Conservation (phyloP, 2,113 vertebrate genomes). For the Camelus bactrianus region DNA sequence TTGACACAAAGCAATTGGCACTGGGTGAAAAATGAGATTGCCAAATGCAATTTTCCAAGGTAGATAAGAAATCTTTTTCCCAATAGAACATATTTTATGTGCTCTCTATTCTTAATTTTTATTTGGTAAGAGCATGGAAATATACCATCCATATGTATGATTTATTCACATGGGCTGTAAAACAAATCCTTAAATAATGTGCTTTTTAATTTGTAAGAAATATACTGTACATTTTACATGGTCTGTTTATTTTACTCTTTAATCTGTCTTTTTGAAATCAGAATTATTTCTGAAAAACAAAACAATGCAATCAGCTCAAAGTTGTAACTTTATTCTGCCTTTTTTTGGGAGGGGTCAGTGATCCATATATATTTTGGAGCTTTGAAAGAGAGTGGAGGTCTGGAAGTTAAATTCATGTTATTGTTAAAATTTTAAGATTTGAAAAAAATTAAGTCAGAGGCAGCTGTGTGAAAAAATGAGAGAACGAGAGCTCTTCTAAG, state of each 20-base stretch:
- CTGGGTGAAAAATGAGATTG: background rate
- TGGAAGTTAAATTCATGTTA: background rate
- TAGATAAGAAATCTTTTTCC: background rate
- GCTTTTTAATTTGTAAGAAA: background rate
- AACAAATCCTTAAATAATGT: background rate
- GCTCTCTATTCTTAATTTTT: background rate
- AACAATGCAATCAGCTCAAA: background rate
- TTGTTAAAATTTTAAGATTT: constrained; percentile 5
- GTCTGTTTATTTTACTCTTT: background rate
- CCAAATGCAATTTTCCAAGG: background rate
- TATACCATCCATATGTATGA: background rate
- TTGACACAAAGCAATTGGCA: background rate
- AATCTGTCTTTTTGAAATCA: background rate
- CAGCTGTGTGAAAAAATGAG: background rate
- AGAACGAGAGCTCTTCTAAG: background rate
- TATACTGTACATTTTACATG: background rate
- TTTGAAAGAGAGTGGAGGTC: background rate
- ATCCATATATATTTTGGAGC: background rate
- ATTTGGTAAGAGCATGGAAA: background rate
- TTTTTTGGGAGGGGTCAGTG: background rate
- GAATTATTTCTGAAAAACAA: background rate
- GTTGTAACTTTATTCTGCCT: background rate
- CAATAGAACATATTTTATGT: background rate
- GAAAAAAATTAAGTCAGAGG: background rate
- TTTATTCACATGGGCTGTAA: background rate